These are phyloP conservation scores for Labrus mixtus DNA, from an alignment of 2,113 vertebrate species.

Conservation along the genomic window DNA sequence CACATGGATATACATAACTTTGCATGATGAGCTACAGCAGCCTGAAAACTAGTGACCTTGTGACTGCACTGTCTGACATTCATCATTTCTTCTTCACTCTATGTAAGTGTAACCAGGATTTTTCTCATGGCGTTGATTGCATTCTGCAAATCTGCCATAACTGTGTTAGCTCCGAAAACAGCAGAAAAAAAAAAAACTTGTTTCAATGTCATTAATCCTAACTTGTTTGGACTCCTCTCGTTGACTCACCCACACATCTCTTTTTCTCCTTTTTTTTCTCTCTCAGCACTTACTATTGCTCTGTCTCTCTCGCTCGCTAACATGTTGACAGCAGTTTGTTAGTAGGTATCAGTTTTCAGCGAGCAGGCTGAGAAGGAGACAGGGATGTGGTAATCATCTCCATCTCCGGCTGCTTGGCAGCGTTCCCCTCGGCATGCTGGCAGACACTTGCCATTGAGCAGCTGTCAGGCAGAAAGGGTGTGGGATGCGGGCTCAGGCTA, in stretches of 20 bases:
- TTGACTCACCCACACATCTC: slow-evolving; percentile 66
- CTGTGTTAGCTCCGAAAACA: slow-evolving; percentile 59
- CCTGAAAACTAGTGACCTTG: slow-evolving; percentile 40
- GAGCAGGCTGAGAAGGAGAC: slow-evolving; percentile 80
- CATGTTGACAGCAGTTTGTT: slow-evolving; percentile 84
- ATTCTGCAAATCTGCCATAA: slow-evolving; percentile 63
- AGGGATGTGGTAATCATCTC: slow-evolving; percentile 86
- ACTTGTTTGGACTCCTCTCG: slow-evolving; percentile 75
- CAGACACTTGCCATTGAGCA: slow-evolving; percentile 85
- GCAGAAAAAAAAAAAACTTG: slow-evolving; percentile 44
- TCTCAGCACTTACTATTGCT: slow-evolving; percentile 63
- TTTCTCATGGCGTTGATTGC: slow-evolving; percentile 74
- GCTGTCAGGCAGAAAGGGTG: slow-evolving; percentile 86
- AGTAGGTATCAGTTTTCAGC: slow-evolving; percentile 81
- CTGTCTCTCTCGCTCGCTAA: slow-evolving; percentile 79
- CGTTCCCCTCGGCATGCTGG: slow-evolving; percentile 78
- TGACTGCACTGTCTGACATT: slow-evolving; percentile 43
- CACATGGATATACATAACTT: slow-evolving; percentile 22
- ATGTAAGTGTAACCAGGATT: slow-evolving; percentile 54
- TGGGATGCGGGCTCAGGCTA: slow-evolving; percentile 79
- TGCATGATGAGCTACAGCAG: slow-evolving; percentile 29
- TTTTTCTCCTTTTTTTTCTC: slow-evolving; percentile 51
- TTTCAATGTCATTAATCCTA: slow-evolving; percentile 69
- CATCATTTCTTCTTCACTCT: slow-evolving; percentile 47
- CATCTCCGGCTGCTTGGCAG: slow-evolving; percentile 82